phyloP scores from a whole-genome alignment of 2,797 vertebrate species.

The Malacoraja senta region DNA sequence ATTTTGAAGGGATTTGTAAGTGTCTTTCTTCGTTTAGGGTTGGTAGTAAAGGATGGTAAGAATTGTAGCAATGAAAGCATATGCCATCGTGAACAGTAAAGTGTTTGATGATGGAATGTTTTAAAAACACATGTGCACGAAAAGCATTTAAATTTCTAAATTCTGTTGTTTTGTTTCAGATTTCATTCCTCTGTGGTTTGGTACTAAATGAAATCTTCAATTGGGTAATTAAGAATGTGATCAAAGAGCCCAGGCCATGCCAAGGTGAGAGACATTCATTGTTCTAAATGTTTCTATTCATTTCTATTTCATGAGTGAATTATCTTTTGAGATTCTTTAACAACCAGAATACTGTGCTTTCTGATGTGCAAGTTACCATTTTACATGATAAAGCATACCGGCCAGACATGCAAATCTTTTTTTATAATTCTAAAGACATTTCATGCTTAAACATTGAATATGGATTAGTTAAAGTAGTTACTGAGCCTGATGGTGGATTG shows the following conservation, averaged over 20 bases:
- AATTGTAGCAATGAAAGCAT: neutral
- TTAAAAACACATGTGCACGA: neutral
- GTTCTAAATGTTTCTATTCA: neutral
- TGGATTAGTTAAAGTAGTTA: neutral
- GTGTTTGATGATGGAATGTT: neutral
- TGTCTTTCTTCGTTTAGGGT: neutral
- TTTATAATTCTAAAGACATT: neutral
- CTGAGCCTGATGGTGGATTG: neutral
- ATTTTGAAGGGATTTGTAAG: neutral
- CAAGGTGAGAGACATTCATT: constrained; percentile 65
- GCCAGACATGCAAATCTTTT: neutral
- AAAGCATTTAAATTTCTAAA: neutral
- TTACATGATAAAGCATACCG: neutral
- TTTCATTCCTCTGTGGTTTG: constrained; percentile 92
- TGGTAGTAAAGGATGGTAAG: neutral
- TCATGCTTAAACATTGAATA: neutral
- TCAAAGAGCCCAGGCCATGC: constrained; percentile 88
- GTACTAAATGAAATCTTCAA: constrained; percentile 86
- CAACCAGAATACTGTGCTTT: neutral
- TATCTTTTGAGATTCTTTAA: neutral
- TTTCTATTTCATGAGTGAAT: neutral
- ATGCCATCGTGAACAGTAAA: neutral
- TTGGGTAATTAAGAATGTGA: constrained; percentile 88
- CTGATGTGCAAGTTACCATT: neutral
- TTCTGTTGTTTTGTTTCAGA: constrained; percentile 60